phyloP scores from a whole-genome alignment of 2,113 vertebrate species.

The Tautogolabrus adspersus region DNA sequence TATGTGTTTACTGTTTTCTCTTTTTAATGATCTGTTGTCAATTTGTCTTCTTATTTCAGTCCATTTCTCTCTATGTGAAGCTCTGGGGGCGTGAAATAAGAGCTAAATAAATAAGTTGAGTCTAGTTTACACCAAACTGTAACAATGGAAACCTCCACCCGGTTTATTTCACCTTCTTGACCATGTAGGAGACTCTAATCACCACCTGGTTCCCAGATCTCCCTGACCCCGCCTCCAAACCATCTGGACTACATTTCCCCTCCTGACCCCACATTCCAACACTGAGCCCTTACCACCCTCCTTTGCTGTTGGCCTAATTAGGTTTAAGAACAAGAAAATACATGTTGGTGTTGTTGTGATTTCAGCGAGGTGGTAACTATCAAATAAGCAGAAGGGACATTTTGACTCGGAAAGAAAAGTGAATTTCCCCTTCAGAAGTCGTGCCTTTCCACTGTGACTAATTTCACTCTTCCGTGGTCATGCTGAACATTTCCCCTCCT shows the following conservation, averaged over 20 bases:
- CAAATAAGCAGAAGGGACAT: conserved; percentile 53
- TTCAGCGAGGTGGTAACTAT: conserved; percentile 58
- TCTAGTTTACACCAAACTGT: neutral
- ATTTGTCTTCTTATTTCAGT: neutral
- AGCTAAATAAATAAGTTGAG: neutral
- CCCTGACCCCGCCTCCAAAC: conserved; percentile 57
- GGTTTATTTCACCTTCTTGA: conserved; percentile 56
- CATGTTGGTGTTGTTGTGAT: conserved; percentile 40
- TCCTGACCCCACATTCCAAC: conserved; percentile 51
- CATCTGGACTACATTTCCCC: conserved; percentile 59
- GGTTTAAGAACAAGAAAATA: conserved; percentile 31
- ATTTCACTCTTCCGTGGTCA: conserved; percentile 46
- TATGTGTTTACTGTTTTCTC: too few species aligned
- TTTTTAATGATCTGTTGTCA: too few species aligned
- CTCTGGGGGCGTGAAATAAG: neutral
- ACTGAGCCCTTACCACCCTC: conserved; percentile 29
- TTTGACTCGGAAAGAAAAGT: conserved; percentile 52
- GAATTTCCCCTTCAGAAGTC: conserved; percentile 38
- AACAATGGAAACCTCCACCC: conserved; percentile 46
- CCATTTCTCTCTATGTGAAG: neutral
- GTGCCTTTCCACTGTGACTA: conserved; percentile 49
- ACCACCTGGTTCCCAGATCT: conserved; percentile 52
- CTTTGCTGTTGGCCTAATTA: conserved; percentile 57
- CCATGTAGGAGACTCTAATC: conserved; percentile 55
- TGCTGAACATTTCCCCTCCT: conserved; percentile 28